Percentiles rank a stretch among this genome's conserved stretches.
Evolutionary conservation across 2,888 invertebrate species (phyloP).

Genomic region (Zygothrica quintamaculata): DNA sequence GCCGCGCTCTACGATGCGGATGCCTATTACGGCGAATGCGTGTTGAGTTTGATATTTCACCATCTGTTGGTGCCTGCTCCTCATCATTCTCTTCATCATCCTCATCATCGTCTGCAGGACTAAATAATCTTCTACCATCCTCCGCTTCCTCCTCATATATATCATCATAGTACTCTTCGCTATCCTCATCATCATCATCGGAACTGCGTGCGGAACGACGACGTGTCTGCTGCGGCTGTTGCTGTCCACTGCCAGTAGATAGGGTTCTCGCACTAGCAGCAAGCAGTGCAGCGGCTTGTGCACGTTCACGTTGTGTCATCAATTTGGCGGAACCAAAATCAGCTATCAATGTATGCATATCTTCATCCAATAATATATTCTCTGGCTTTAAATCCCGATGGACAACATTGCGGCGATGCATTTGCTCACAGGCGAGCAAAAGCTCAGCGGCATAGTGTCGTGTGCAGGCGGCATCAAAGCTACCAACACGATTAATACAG

Average conservation of each 20-base stretch:
- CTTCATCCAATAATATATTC: conserved; percentile 97
- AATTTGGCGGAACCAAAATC: conserved; percentile 99
- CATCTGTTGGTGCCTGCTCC: conserved; percentile 42
- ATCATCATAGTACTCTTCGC: conserved; percentile 57
- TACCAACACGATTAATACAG: conserved; percentile 95
- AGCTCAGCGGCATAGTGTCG: conserved; percentile 98
- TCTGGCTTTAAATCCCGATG: conserved; percentile 98
- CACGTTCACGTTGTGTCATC: conserved; percentile 84
- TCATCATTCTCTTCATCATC: conserved; percentile 50
- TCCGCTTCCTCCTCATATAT: conserved; percentile 60
- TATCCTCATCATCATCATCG: conserved; percentile 68
- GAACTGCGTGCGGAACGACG: conserved; percentile 54
- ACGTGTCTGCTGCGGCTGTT: conserved; percentile 40
- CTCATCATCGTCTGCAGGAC: conserved; percentile 45
- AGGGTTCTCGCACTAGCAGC: conserved; percentile 47
- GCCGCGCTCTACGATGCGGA: conserved; percentile 82
- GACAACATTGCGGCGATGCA: conserved; percentile 94
- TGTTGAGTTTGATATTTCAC: conserved; percentile 41
- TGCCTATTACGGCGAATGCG: conserved; percentile 51
- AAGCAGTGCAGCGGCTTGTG: conserved; percentile 47
- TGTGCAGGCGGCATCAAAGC: conserved; percentile 94
- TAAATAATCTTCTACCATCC: conserved; percentile 18
- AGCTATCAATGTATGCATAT: conserved; percentile 97
- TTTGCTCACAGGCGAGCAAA: conserved; percentile 94
- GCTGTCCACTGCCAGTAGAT: conserved; percentile 6